These are phyloP conservation scores for Chelonus formosanus DNA, from an alignment of 2,888 invertebrate species.

Conservation along the genomic window DNA sequence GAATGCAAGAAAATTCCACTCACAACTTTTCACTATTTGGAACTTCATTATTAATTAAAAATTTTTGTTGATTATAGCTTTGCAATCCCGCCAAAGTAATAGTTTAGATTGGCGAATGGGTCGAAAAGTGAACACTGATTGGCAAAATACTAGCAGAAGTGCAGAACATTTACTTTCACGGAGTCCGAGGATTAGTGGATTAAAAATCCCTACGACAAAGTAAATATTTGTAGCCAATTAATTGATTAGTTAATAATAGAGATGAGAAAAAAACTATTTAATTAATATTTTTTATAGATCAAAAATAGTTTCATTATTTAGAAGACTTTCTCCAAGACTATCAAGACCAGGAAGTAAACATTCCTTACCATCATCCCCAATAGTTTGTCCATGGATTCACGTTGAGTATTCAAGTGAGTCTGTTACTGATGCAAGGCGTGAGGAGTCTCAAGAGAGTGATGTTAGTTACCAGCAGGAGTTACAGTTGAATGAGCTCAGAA, in stretches of 20 bases:
- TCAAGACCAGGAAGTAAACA: constrained; percentile 55
- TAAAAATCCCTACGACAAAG: constrained; percentile 58
- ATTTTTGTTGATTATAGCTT: constrained; percentile 43
- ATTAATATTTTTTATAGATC: constrained; percentile 47
- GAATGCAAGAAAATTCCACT: background rate
- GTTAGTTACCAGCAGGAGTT: constrained; percentile 58
- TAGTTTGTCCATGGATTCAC: constrained; percentile 60
- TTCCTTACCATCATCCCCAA: constrained; percentile 56
- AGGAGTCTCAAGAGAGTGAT: constrained; percentile 56
- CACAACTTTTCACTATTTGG: constrained; percentile 21
- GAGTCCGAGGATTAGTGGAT: constrained; percentile 51
- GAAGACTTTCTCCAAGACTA: constrained; percentile 58
- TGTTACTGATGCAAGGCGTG: constrained; percentile 47
- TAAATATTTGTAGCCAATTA: constrained; percentile 29
- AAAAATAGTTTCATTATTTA: constrained; percentile 57
- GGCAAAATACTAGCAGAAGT: constrained; percentile 56
- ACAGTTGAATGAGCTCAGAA: constrained; percentile 57
- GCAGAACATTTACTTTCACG: constrained; percentile 57
- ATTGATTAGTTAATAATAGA: background rate
- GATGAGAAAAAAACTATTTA: background rate
- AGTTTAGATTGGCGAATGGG: constrained; percentile 61
- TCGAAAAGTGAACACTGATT: constrained; percentile 51
- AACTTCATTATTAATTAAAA: background rate
- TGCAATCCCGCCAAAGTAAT: constrained; percentile 55
- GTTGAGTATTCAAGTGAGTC: constrained; percentile 59